Evolutionary conservation across 2,113 vertebrate species (phyloP).

Genomic region (Macquaria australasica): DNA sequence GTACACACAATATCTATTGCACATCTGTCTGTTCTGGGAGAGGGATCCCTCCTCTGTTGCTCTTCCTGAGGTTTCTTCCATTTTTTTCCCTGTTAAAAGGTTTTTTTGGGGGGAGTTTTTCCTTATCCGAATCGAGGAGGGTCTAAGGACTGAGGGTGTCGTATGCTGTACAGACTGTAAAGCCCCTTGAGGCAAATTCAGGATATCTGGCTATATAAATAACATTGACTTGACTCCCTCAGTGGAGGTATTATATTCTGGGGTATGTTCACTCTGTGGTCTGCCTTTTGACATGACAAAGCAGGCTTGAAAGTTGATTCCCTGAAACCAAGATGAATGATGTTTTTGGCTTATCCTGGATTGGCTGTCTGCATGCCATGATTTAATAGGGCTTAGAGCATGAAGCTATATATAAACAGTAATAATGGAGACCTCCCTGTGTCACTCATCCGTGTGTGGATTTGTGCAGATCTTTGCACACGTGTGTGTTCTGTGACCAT

Average conservation of each 20-base stretch:
- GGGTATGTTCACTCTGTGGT: not conserved
- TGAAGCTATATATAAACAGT: slow-evolving; percentile 63
- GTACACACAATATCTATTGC: no score
- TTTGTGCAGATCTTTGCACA: slow-evolving; percentile 24
- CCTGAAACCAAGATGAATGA: slow-evolving; percentile 61
- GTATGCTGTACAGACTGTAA: no score
- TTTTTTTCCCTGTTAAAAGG: no score
- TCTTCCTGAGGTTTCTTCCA: no score
- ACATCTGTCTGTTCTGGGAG: no score
- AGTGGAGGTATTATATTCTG: slow-evolving; percentile 35
- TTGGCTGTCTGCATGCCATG: slow-evolving; percentile 56
- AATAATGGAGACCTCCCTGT: slow-evolving; percentile 41
- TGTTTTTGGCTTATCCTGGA: slow-evolving; percentile 66
- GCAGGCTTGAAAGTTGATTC: slow-evolving; percentile 47
- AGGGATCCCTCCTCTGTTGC: no score
- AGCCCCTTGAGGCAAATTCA: no score
- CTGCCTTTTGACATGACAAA: slow-evolving; percentile 33
- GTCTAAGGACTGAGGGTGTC: no score
- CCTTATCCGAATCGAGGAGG: no score
- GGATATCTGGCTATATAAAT: no score
- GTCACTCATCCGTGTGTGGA: slow-evolving; percentile 34
- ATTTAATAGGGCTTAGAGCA: slow-evolving; percentile 59
- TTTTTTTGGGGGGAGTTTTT: no score
- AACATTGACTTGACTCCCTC: not conserved
- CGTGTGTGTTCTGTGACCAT: not conserved